Conservation (phyloP, 2,888 invertebrate species). For the Eupeodes luniger region DNA sequence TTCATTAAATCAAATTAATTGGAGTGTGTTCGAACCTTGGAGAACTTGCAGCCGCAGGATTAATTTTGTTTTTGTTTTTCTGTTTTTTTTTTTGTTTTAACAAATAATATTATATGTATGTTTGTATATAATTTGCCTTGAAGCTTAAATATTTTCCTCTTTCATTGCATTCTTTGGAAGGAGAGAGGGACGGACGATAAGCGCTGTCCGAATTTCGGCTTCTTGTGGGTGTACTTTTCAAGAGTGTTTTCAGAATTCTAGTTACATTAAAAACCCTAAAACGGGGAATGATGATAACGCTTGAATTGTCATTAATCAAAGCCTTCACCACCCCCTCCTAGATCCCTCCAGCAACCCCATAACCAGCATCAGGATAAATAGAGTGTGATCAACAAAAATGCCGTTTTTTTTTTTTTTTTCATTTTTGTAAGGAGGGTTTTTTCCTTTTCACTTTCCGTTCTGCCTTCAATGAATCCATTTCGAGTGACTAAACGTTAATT, state of each 20-base stretch:
- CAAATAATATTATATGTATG: not conserved
- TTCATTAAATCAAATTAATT: slow-evolving; percentile 77
- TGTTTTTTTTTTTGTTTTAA: slow-evolving; percentile 13
- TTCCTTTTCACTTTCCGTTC: slow-evolving; percentile 25
- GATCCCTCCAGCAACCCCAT: not conserved
- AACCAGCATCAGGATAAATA: slow-evolving; percentile 59
- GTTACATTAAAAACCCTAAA: slow-evolving; percentile 50
- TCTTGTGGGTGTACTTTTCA: slow-evolving; percentile 17
- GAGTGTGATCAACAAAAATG: slow-evolving; percentile 64
- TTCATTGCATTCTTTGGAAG: slow-evolving; percentile 52
- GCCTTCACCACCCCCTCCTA: slow-evolving; percentile 2
- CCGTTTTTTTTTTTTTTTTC: not conserved
- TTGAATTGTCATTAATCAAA: slow-evolving; percentile 75
- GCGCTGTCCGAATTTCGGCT: slow-evolving; percentile 12
- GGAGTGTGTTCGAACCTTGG: slow-evolving; percentile 74
- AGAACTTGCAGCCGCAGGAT: slow-evolving; percentile 71
- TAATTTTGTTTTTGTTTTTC: slow-evolving; percentile 50
- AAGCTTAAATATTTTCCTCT: slow-evolving; percentile 54
- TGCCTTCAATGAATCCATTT: slow-evolving; percentile 61
- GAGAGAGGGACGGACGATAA: not conserved
- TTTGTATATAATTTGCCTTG: slow-evolving; percentile 12
- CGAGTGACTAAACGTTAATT: slow-evolving; percentile 63
- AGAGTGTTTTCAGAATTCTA: slow-evolving; percentile 41
- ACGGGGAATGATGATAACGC: slow-evolving; percentile 63
- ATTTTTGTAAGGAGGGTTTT: slow-evolving; percentile 26